Percentiles rank a stretch among this genome's conserved stretches.
Evolutionary conservation across 2,797 vertebrate genomes (phyloP).

Genomic region (Crenuchus spilurus): DNA sequence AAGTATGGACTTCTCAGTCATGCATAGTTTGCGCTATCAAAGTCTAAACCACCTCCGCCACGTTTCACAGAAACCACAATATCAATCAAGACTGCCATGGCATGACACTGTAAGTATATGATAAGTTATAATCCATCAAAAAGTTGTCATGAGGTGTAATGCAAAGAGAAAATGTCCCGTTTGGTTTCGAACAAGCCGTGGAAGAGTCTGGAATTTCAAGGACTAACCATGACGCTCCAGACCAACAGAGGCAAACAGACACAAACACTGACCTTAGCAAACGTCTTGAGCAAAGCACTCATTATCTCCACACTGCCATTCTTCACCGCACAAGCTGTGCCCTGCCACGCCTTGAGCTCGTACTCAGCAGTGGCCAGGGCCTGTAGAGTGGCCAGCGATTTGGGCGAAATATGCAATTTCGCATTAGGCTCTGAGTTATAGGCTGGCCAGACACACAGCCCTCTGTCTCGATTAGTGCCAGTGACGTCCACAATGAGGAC

Average conservation of each 20-base stretch:
- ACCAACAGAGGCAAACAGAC: constrained; percentile 18
- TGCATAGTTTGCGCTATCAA: constrained; percentile 18
- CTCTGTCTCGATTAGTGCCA: constrained; percentile 60
- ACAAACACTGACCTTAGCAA: constrained; percentile 12
- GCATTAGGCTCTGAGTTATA: constrained; percentile 54
- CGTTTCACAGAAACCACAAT: constrained; percentile 27
- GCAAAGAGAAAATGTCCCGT: not conserved
- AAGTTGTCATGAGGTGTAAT: not conserved
- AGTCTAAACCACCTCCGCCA: constrained; percentile 3
- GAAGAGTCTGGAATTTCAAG: constrained; percentile 6
- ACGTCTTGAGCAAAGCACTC: constrained; percentile 10
- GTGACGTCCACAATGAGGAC: constrained; percentile 57
- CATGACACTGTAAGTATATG: constrained; percentile 21
- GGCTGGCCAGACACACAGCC: constrained; percentile 46
- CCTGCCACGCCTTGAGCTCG: constrained; percentile 20
- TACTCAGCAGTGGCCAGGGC: constrained; percentile 23
- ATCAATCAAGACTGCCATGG: constrained; percentile 19
- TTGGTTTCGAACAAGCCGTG: constrained; percentile 1
- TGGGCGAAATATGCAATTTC: constrained; percentile 55
- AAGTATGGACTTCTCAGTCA: constrained; percentile 12
- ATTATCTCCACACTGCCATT: constrained; percentile 38
- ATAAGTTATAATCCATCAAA: constrained; percentile 9
- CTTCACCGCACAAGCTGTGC: constrained; percentile 24
- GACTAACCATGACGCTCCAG: not conserved
- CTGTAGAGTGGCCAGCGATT: constrained; percentile 29